Percentiles rank a stretch among this genome's conserved stretches.
phyloP scores from a whole-genome alignment of 2,113 vertebrate species.

The Centrocercus urophasianus region DNA sequence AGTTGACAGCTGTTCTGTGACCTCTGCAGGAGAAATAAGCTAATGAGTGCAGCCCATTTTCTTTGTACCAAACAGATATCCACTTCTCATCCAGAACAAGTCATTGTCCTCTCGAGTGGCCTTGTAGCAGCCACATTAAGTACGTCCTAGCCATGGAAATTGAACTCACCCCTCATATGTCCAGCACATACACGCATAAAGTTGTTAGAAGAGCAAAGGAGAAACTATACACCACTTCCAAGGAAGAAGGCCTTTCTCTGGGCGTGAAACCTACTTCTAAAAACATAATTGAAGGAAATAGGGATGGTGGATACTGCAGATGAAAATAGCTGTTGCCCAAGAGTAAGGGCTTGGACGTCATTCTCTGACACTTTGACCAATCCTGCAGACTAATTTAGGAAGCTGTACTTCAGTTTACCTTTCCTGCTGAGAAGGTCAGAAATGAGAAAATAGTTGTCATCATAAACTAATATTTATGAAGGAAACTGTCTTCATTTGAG shows the following conservation, averaged over 20 bases:
- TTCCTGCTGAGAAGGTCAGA: neutral
- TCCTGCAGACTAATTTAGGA: neutral
- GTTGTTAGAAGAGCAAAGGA: neutral
- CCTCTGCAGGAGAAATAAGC: neutral
- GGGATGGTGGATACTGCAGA: neutral
- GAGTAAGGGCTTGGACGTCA: fast-evolving
- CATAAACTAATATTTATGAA: neutral
- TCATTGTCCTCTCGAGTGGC: neutral
- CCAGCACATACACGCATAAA: fast-evolving
- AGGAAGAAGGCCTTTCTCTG: fast-evolving
- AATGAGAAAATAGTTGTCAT: neutral
- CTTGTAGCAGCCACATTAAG: neutral
- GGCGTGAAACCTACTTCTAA: neutral
- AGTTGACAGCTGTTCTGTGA: slow-evolving; percentile 27
- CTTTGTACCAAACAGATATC: neutral
- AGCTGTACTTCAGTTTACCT: neutral
- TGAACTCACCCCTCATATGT: neutral
- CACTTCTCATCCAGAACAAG: neutral
- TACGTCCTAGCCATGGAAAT: fast-evolving
- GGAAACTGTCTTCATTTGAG: neutral
- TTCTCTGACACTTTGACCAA: fast-evolving
- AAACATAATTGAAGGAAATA: neutral
- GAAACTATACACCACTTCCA: neutral
- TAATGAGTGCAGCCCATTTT: neutral
- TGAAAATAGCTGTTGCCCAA: neutral